Percentiles rank a stretch among this genome's conserved stretches.
These are phyloP conservation scores for Trichomycterus rosablanca DNA, from an alignment of 2,113 vertebrate species.

Conservation along the genomic window DNA sequence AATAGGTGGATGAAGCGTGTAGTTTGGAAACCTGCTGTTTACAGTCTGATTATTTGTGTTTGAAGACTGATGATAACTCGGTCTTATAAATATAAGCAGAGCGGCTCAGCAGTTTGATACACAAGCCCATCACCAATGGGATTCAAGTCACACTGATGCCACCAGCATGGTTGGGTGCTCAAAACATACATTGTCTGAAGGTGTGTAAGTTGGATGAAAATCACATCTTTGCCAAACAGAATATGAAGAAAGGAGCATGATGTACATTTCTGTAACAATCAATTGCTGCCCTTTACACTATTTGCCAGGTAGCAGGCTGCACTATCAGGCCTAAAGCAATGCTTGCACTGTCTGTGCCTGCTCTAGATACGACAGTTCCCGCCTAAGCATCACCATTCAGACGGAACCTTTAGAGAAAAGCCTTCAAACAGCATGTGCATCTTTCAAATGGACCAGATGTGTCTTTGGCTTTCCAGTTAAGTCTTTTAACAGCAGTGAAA, in stretches of 20 bases:
- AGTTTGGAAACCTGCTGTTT: slow-evolving; percentile 41
- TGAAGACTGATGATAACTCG: slow-evolving; percentile 39
- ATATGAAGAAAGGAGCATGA: too few species aligned
- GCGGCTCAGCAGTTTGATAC: too few species aligned
- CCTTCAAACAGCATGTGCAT: slow-evolving; percentile 57
- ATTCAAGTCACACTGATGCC: too few species aligned
- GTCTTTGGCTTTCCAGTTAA: slow-evolving; percentile 57
- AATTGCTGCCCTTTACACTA: too few species aligned
- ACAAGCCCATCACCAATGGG: too few species aligned
- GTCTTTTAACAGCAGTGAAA: slow-evolving; percentile 54
- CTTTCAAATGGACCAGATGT: slow-evolving; percentile 65
- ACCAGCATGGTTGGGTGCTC: too few species aligned
- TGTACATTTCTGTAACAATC: too few species aligned
- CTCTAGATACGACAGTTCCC: slow-evolving; percentile 6
- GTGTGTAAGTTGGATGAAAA: too few species aligned
- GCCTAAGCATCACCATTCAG: not conserved
- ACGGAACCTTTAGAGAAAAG: slow-evolving; percentile 37
- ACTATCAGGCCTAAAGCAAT: not conserved
- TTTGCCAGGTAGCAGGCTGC: not conserved
- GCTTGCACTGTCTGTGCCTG: not conserved
- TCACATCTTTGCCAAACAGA: too few species aligned
- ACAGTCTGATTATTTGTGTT: slow-evolving; percentile 36
- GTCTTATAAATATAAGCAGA: slow-evolving; percentile 24
- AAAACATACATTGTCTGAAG: too few species aligned
- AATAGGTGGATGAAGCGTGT: slow-evolving; percentile 4